Evolutionary conservation across 2,797 vertebrate species (phyloP).

Genomic region (Miichthys miiuy): DNA sequence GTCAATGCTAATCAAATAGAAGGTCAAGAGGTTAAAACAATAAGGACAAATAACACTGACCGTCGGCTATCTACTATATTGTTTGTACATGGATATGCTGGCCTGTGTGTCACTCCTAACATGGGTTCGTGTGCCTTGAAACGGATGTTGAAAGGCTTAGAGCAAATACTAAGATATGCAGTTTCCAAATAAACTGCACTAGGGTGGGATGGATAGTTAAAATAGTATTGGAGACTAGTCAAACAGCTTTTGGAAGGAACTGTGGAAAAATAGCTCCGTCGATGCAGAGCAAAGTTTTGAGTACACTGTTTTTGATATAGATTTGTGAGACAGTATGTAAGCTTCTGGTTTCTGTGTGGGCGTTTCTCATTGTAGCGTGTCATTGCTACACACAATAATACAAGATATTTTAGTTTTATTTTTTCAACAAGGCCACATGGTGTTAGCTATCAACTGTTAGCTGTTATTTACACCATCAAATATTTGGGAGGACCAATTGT

Average conservation of each 20-base stretch:
- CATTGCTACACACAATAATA: too few species aligned
- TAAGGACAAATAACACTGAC: conserved; percentile 16
- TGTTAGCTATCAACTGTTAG: too few species aligned
- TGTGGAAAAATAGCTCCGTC: too few species aligned
- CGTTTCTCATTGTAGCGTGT: too few species aligned
- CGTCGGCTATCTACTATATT: conserved; percentile 5
- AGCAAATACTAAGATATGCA: not conserved
- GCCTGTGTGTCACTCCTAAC: not conserved
- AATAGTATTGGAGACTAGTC: not conserved
- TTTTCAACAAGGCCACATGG: too few species aligned
- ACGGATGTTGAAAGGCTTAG: not conserved
- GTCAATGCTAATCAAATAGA: conserved; percentile 49
- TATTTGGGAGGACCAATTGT: not conserved
- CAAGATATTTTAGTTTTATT: too few species aligned
- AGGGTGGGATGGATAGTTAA: accelerated
- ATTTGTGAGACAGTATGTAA: too few species aligned
- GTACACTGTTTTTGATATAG: too few species aligned
- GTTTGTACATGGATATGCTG: not conserved
- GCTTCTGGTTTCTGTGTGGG: too few species aligned
- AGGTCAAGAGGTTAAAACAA: conserved; percentile 60
- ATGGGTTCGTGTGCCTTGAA: not conserved
- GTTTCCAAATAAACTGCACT: not conserved
- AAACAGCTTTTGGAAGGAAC: too few species aligned
- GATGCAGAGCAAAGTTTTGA: too few species aligned
- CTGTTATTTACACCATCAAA: not conserved